Conservation (phyloP, 2,113 vertebrate genomes). For the Cebus imitator region DNA sequence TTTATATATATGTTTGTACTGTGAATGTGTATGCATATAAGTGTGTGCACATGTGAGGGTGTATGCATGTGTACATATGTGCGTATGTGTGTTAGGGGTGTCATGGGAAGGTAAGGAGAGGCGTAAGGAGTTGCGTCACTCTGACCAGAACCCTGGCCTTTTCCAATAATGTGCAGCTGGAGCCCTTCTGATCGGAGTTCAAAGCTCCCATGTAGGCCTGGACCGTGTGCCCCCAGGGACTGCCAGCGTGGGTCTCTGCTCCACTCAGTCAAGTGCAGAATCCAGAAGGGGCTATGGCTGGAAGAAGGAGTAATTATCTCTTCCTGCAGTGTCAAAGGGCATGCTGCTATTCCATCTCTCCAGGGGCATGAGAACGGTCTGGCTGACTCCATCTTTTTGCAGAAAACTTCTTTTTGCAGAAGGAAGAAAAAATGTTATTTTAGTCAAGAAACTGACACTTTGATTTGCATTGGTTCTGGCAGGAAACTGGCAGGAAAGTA, state of each 20-base stretch:
- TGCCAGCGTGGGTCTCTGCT: not conserved
- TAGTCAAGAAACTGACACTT: slow-evolving; percentile 48
- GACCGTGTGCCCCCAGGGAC: not conserved
- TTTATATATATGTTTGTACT: no score
- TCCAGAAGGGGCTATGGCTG: not conserved
- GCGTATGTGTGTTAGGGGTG: not conserved
- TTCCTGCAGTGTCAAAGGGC: not conserved
- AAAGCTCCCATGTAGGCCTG: not conserved
- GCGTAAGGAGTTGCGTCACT: not conserved
- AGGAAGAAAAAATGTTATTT: not conserved
- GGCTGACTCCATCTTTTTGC: not conserved
- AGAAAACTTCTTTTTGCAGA: slow-evolving; percentile 47
- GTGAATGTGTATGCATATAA: not conserved
- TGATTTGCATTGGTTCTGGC: slow-evolving; percentile 52
- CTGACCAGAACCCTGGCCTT: not conserved
- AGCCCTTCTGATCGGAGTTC: not conserved
- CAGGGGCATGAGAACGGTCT: not conserved
- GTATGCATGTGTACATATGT: not conserved
- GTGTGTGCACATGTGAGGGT: not conserved
- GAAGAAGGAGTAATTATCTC: not conserved
- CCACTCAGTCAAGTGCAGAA: not conserved
- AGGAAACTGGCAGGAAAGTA: slow-evolving; percentile 47
- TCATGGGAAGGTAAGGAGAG: not conserved
- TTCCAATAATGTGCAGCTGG: not conserved
- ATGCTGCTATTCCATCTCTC: not conserved